These are phyloP conservation scores for Epinephelus cyanopodus DNA, from an alignment of 2,113 vertebrate genomes.

Conservation along the genomic window DNA sequence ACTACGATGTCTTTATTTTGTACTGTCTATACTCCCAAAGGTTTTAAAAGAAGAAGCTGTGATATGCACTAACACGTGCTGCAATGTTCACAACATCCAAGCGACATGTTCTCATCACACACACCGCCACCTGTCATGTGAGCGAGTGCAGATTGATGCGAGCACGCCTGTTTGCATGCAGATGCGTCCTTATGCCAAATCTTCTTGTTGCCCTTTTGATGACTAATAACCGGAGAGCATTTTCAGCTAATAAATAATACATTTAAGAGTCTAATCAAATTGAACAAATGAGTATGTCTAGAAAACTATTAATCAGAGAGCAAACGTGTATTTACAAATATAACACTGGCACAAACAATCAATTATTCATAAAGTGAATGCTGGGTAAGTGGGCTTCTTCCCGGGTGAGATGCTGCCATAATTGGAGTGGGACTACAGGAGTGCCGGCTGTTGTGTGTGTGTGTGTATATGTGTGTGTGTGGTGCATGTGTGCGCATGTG, in stretches of 20 bases:
- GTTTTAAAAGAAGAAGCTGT: background rate
- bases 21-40: background rate
- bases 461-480: constrained; percentile 8
- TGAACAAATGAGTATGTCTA: constrained; percentile 83
- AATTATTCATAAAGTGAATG: constrained; percentile 85
- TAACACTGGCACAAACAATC: constrained; percentile 82
- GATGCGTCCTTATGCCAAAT: constrained; percentile 64
- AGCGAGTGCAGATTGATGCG: constrained; percentile 11
- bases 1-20: background rate
- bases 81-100: constrained; percentile 15
- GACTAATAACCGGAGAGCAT: constrained; percentile 66
- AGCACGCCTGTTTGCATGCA: constrained; percentile 49
- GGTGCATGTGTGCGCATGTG: constrained; percentile 41
- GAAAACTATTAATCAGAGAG: constrained; percentile 83
- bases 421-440: constrained; percentile 83
- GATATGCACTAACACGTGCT: background rate
- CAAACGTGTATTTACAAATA: constrained; percentile 82
- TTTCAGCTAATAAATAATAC: constrained; percentile 81
- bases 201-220: constrained; percentile 65
- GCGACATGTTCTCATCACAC: background rate
- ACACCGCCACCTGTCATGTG: constrained; percentile 36
- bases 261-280: constrained; percentile 82
- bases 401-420: constrained; percentile 84
- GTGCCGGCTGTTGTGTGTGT: constrained; percentile 56
- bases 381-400: constrained; percentile 82